These are phyloP conservation scores for Piprites chloris DNA, from an alignment of 2,113 vertebrate species.

Conservation along the genomic window DNA sequence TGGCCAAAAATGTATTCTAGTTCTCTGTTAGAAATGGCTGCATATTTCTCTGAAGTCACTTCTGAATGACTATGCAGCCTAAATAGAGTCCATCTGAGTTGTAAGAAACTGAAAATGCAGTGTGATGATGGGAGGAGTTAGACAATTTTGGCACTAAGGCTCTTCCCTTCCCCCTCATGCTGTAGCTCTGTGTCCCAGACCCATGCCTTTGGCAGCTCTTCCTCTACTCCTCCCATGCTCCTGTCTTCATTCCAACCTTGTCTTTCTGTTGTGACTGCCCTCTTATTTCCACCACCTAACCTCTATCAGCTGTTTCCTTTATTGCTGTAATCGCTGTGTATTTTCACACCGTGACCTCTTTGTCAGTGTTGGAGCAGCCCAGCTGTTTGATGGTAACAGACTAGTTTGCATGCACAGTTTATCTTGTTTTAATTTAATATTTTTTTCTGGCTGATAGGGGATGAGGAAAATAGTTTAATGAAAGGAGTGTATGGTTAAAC, in stretches of 20 bases:
- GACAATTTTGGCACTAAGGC: background rate
- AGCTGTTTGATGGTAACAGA: conserved; percentile 9
- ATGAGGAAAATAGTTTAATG: background rate
- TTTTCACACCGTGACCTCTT: conserved; percentile 48
- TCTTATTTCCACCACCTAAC: conserved; percentile 33
- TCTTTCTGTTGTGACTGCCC: conserved; percentile 33
- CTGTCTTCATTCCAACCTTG: conserved; percentile 32
- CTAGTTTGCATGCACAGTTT: background rate
- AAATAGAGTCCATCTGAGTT: background rate
- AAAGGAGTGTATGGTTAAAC: background rate
- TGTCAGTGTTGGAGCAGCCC: conserved; percentile 33
- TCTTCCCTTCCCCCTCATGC: background rate
- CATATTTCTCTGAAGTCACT: background rate
- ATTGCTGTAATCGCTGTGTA: conserved; percentile 29
- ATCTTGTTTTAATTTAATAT: background rate
- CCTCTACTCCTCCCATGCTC: background rate
- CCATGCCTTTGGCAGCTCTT: background rate
- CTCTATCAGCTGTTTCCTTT: conserved; percentile 60
- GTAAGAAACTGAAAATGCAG: background rate
- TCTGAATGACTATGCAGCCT: background rate
- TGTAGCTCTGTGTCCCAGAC: background rate
- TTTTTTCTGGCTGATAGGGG: background rate
- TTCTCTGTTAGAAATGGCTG: background rate
- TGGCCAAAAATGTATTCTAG: background rate
- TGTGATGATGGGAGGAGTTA: background rate